Evolutionary conservation across 2,888 invertebrate species (phyloP), one percentile per base, ranked within the genome.

Genomic region (Cheilosia impressa): DNA sequence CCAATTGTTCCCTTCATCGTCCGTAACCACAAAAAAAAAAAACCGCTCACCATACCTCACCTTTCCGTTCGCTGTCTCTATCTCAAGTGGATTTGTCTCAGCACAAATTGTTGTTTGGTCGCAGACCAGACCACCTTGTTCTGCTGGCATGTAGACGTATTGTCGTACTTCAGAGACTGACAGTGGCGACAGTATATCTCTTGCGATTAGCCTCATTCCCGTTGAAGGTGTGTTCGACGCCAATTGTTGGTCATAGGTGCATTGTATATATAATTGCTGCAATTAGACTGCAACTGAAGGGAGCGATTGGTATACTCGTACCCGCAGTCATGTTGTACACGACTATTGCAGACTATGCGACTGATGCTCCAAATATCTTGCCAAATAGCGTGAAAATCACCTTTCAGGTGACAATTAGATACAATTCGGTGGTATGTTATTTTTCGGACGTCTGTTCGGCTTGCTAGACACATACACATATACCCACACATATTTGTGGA

Each of bases 321-420:
- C 19, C 17, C 24, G 41, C n/a, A 47, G 50, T 76, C 57, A 57
- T 81, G 65, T 77, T 58, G 71, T 47, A 47, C 55, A 41, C 71
- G 53, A 77, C 71, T 71, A 58, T 22, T 73, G 73, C 63, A 53
- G 78, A 52, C 62, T 58, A 63, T 45, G 55, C 55, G 76, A 75
- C 85, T 85, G 31, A 9, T 31, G 85, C 66, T 76, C 85, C 62
- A 85, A 85, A 85, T 85, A 85, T 66, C 87, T 60, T 53, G 68
- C 47, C 68, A 87, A 89, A 89, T 89, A 71, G 88, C 89, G 89
- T 75, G 87, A 89, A 89, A 89, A 89, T 88, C 89, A 89, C 89
- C 89, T 89, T 88, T 89, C 89, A 89, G 89, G 89, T 89, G 88
- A 78, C 87, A 85, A 85, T 85, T 72, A 58, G 50, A 71, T 66